Evolutionary conservation across 2,888 invertebrate genomes (phyloP).

Genomic region (Synanthedon myopaeformis): DNA sequence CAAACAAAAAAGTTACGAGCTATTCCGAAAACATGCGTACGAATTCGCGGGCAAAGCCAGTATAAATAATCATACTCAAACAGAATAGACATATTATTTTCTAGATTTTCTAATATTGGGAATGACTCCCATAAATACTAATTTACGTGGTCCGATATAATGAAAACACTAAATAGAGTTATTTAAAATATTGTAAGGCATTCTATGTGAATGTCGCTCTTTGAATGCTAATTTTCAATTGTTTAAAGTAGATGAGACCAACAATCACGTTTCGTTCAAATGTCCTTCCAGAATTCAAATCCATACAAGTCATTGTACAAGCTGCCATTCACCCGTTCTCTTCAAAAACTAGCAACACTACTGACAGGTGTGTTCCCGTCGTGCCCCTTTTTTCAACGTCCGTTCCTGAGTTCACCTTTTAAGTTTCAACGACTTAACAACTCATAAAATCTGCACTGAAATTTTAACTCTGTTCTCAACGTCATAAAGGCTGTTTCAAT

Average conservation of each 20-base stretch:
- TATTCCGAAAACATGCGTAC: too few relatives aligned
- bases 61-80: too few relatives aligned
- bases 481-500: constrained; percentile 19
- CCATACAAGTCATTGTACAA: constrained; percentile 42
- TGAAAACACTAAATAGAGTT: too few relatives aligned
- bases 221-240: background rate
- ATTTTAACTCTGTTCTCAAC: constrained; percentile 7
- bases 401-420: constrained; percentile 33
- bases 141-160: too few relatives aligned
- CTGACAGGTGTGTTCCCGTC: constrained; percentile 69
- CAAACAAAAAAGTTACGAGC: too few relatives aligned
- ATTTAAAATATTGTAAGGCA: too few relatives aligned
- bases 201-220: background rate
- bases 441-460: constrained; percentile 7
- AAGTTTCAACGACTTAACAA: constrained; percentile 20
- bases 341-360: constrained; percentile 67
- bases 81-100: too few relatives aligned
- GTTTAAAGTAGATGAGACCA: background rate
- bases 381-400: constrained; percentile 69
- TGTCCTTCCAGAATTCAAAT: constrained; percentile 30
- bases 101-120: too few relatives aligned
- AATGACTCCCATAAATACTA: too few relatives aligned
- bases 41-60: too few relatives aligned
- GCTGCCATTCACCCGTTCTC: constrained; percentile 59
- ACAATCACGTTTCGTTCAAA: constrained; percentile 9